Evolutionary conservation across 2,888 invertebrate species (phyloP), one percentile per base, ranked within the genome.

Genomic region (Odontomyia ornata): DNA sequence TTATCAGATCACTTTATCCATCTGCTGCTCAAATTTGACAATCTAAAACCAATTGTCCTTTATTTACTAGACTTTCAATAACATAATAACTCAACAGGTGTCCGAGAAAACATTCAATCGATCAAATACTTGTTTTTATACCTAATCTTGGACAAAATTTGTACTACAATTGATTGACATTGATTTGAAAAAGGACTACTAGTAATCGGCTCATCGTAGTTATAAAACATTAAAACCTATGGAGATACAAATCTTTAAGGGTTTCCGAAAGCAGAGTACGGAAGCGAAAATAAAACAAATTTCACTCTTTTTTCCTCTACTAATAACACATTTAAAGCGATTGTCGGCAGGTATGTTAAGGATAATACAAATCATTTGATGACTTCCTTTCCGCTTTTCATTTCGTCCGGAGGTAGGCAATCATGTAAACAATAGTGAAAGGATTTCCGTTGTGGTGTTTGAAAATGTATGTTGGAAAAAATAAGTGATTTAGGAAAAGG

Each of bases 71-170:
- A 56, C 21, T 15, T 47, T 18, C n/a, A 56, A 28, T 30, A 2
- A n/a, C 46, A 72, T 36, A 30, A 72, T n/a, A 71, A 25, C 43
- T 62, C 75, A 2, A 62, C 75, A 75, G 75, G 75, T 75, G 75
- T 36, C 57, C 56, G 72, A 57, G 72, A 72, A 72, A 72, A 72
- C 72, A 72, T 72, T 57, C 57, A 72, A 57, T 72, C 72, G 72
- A 72, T 72, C 72, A 56, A 15, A 28, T 18, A 15, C 57, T 30
- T 18, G 9, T 23, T 46, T 15, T 21, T 69, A 15, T 23, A 18
- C 65, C n/a, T 18, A 4, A 23, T 30, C 43, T 15, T 21, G 5
- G 43, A 36, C 3, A 46, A 67, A 69, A 46, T 69, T 3, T 15
- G 28, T 15, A 2, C 18, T 18, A 15, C 13, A 15, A 62, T 23